Evolutionary conservation across 2,888 invertebrate species (phyloP).

Genomic region (Pachycephus smyrnensis): DNA sequence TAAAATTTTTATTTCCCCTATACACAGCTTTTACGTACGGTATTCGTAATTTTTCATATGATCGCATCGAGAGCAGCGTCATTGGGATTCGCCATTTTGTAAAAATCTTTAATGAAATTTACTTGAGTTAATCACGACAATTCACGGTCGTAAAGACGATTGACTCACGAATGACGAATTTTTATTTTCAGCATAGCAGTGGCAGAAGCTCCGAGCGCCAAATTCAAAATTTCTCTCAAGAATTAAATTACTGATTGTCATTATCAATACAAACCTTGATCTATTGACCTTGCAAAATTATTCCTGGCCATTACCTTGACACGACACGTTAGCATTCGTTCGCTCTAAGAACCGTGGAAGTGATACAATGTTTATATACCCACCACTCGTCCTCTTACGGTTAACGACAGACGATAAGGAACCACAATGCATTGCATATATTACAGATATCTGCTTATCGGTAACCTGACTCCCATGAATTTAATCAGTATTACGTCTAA

Average conservation of each 20-base stretch:
- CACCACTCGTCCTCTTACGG: background rate
- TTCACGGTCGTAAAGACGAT: background rate
- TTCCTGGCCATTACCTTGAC: background rate
- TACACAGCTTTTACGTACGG: background rate
- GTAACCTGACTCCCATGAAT: background rate
- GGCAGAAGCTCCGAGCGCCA: background rate
- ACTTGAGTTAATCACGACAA: background rate
- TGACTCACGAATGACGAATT: background rate
- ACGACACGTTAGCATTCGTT: background rate
- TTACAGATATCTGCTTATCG: background rate
- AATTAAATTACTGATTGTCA: background rate
- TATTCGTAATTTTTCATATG: background rate
- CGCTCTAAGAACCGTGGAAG: background rate
- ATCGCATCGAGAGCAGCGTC: background rate
- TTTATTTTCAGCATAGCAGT: background rate
- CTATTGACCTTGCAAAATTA: background rate
- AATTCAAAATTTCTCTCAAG: background rate
- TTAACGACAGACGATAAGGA: background rate
- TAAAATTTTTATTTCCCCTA: background rate
- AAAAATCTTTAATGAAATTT: background rate
- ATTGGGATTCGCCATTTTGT: background rate
- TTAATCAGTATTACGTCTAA: background rate
- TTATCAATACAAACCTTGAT: background rate
- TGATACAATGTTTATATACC: background rate
- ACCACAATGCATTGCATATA: background rate